A percentile compares a stretch with the other conserved stretches of the same genome.
Evolutionary conservation across 2,113 vertebrate genomes (phyloP).

Genomic region (Crotalus helleri): DNA sequence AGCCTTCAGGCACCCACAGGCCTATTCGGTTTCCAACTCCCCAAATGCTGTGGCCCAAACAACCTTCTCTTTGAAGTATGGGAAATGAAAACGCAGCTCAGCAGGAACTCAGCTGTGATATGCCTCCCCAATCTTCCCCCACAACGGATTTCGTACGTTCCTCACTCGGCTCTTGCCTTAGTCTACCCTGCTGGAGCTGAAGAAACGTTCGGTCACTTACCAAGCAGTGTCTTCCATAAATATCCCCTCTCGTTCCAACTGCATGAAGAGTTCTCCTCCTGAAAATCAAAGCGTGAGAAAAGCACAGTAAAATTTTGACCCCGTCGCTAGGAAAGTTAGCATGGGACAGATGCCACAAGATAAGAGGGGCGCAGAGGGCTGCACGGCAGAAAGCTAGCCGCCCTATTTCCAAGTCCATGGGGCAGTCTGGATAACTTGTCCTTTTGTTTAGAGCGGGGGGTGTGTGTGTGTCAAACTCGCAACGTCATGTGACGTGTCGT

Average conservation of each 20-base stretch:
- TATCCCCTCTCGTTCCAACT: slow-evolving; percentile 96
- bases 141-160: neutral
- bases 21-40: neutral
- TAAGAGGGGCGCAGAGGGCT: neutral
- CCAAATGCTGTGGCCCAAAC: neutral
- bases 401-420: neutral
- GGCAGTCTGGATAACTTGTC: neutral
- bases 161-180: neutral
- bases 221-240: slow-evolving; percentile 99
- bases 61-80: neutral
- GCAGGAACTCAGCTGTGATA: neutral
- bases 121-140: neutral
- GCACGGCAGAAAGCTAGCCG: neutral
- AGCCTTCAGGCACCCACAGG: neutral
- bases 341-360: too few species aligned
- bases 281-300: slow-evolving; percentile 33
- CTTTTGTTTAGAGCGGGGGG: neutral
- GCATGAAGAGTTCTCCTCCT: slow-evolving; percentile 99
- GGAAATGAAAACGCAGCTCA: neutral
- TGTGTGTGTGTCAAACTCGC: too few species aligned
- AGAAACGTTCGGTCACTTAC: slow-evolving; percentile 71
- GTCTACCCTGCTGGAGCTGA: slow-evolving; percentile 22
- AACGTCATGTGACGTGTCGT: too few species aligned
- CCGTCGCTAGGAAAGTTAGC: neutral
- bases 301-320: slow-evolving; percentile 31